Percentiles rank a stretch among this genome's conserved stretches.
Evolutionary conservation across 2,797 vertebrate species (phyloP).

Genomic region (Hippopotamyrus pictus): DNA sequence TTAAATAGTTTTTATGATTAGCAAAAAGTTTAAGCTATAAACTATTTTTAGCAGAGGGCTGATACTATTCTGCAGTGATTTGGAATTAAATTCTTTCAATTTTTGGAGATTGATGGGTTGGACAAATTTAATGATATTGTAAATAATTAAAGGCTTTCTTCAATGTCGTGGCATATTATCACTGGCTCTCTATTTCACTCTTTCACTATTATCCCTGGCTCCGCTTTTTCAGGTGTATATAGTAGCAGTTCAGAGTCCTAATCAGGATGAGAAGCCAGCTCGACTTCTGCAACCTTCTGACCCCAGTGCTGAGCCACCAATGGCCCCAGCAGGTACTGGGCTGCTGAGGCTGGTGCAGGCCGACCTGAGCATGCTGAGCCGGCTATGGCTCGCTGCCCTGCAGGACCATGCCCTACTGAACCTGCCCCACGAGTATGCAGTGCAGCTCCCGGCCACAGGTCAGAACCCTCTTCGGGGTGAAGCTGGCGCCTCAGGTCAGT

Average conservation of each 20-base stretch:
- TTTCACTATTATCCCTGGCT: neutral
- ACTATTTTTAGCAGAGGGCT: neutral
- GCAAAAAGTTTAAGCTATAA: neutral
- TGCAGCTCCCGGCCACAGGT: slow-evolving; percentile 75
- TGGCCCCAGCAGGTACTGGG: slow-evolving; percentile 37
- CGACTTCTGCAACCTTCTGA: slow-evolving; percentile 39
- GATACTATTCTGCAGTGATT: neutral
- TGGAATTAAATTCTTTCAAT: neutral
- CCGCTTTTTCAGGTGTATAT: slow-evolving; percentile 74
- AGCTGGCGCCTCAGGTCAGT: neutral
- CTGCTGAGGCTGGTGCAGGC: slow-evolving; percentile 75
- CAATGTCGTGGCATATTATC: neutral
- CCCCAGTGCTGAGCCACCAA: neutral
- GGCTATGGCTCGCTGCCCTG: slow-evolving; percentile 82
- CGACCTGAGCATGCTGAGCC: slow-evolving; percentile 75
- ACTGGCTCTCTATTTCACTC: neutral
- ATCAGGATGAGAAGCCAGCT: slow-evolving; percentile 34
- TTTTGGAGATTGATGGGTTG: neutral
- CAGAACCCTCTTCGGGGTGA: slow-evolving; percentile 18
- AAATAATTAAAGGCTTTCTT: neutral
- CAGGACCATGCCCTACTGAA: slow-evolving; percentile 82
- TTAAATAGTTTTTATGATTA: neutral
- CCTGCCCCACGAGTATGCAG: slow-evolving; percentile 67
- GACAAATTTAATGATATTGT: neutral
- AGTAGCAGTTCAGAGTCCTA: slow-evolving; percentile 71